Percentiles rank a stretch among this genome's conserved stretches.
Evolutionary conservation across 2,113 vertebrate species (phyloP).

Genomic region (Ameiurus melas): DNA sequence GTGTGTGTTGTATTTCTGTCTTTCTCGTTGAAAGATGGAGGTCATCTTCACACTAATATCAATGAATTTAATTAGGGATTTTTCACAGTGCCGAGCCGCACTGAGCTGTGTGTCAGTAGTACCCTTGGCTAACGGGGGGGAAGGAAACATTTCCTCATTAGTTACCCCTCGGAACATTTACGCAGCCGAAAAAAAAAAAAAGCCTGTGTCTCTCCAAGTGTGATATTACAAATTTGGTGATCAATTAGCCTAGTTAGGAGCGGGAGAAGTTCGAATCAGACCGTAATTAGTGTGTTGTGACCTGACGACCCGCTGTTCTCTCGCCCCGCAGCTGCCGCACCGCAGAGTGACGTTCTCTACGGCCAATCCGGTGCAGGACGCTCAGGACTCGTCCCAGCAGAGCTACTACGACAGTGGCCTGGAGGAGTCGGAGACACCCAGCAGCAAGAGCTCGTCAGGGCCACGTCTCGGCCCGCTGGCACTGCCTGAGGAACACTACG

Average conservation of each 20-base stretch:
- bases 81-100: constrained; percentile 20
- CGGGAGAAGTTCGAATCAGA: constrained; percentile 38
- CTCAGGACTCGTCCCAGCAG: constrained; percentile 96
- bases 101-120: constrained; percentile 15
- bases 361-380: constrained; percentile 93
- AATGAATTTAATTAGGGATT: constrained; percentile 34
- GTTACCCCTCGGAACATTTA: constrained; percentile 38
- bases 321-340: constrained; percentile 86
- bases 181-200: constrained; percentile 1
- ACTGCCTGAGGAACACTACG: constrained; percentile 96
- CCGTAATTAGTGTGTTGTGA: constrained; percentile 48
- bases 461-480: constrained; percentile 93
- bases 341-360: constrained; percentile 98
- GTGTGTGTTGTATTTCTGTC: constrained; percentile 19
- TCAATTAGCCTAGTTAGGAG: constrained; percentile 54
- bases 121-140: constrained; percentile 37
- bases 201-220: constrained; percentile 42
- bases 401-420: constrained; percentile 98
- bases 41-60: constrained; percentile 48
- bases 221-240: constrained; percentile 56
- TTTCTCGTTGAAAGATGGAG: constrained; percentile 19
- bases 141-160: constrained; percentile 51
- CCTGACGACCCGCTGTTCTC: constrained; percentile 40
- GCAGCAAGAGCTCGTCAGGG: constrained; percentile 96
- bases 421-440: constrained; percentile 97